Base-by-base conservation (phyloP, 1,140 invertebrate species). In the Bradysia coprophila region DNA sequence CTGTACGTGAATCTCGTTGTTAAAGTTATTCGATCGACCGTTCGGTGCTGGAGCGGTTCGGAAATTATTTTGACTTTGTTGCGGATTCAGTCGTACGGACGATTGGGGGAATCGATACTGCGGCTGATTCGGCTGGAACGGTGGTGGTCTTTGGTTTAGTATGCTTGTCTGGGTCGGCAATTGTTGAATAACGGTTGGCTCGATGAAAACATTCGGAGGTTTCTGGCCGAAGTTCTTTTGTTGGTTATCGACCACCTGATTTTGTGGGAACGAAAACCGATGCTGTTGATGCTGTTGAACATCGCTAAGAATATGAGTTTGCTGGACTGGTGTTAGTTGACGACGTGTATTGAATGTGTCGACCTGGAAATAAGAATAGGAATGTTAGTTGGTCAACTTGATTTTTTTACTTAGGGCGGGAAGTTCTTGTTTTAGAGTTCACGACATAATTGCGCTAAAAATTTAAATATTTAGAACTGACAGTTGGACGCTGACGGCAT, bases 271-370 rank as follows among this genome's bases (percentile, higher is more conserved):
- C 18, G 49, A 38, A 10, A 50, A 63, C 41, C 64, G 56, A 41
- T 28, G n/a, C 18, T 66, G 63, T 40, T 68, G 67, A 47, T 73
- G 70, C 46, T 71, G 69, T 45, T 73, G 71, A 9, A 74, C 66
- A 45, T 74, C 71, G 46, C 65, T 72, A 1, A 74, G 47, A 42
- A 74, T 74, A 43, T 72, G 69, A 9, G 65, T 64, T 50, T 74
- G 70, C 47, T 74, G 70, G 3, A 62, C 60, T 2, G 63, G 59
- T 2, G 69, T 71, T 23, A 74, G 54, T 36, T 65, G 63, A 41
- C 49, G 48, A 37, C 49, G 34, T 11, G 43, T 32, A 21, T 28
- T 28, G 6, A 8, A 13, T 28, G 6, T 6, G 24, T 8, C 6
- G 6, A 8, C 24, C 24, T 28, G 24, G 13, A 28, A 28, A 28